phyloP scores from a whole-genome alignment of 1,140 invertebrate genomes.

The Drosophila cardini region DNA sequence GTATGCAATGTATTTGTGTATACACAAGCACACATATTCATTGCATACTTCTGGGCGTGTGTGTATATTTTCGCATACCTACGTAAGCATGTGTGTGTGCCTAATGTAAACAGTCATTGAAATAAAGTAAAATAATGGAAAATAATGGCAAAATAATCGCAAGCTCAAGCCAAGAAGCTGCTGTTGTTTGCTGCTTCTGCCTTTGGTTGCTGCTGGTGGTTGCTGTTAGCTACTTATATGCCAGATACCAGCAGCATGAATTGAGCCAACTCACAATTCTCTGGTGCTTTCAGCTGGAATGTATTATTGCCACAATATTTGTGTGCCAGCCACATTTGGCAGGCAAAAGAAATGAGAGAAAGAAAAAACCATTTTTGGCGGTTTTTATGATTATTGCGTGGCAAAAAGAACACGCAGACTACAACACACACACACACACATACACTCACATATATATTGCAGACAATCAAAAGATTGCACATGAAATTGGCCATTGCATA shows the following conservation, averaged over 20 bases:
- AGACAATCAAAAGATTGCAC: conserved; percentile 62
- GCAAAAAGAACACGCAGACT: conserved; percentile 36
- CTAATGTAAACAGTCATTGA: conserved; percentile 82
- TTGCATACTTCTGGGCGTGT: neutral
- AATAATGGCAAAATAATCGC: conserved; percentile 83
- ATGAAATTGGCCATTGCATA: conserved; percentile 75
- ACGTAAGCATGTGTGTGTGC: conserved; percentile 39
- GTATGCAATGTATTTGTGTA: conserved; percentile 41
- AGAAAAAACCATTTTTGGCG: conserved; percentile 67
- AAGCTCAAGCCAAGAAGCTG: conserved; percentile 56
- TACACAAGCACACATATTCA: no score
- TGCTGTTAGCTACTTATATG: conserved; percentile 10
- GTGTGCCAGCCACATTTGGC: conserved; percentile 48
- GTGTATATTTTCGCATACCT: no score
- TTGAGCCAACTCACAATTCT: conserved; percentile 17
- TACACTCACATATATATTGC: conserved; percentile 20
- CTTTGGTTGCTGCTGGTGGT: neutral
- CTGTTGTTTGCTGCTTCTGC: no score
- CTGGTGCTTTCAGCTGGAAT: conserved; percentile 29
- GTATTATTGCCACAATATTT: conserved; percentile 74
- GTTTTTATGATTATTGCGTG: conserved; percentile 81
- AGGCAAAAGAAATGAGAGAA: conserved; percentile 26
- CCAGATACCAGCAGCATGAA: conserved; percentile 20
- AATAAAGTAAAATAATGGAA: conserved; percentile 83
- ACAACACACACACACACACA: conserved; percentile 11